phyloP scores from a whole-genome alignment of 2,113 vertebrate genomes.

The Zingel zingel region DNA sequence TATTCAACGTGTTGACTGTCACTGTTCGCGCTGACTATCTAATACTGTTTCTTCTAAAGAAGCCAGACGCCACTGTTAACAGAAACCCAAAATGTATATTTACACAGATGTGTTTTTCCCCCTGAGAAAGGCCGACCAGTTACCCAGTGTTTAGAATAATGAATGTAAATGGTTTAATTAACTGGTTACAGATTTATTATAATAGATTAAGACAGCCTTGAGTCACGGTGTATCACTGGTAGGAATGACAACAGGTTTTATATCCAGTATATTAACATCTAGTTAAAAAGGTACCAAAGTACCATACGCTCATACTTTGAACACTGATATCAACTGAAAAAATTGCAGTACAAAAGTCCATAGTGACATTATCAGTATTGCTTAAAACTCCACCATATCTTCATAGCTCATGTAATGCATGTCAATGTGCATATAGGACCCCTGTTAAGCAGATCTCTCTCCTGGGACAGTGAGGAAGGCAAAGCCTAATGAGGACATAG shows the following conservation, averaged over 20 bases:
- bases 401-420: constrained; percentile 48
- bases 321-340: background rate
- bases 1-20: background rate
- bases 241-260: background rate
- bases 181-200: background rate
- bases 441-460: constrained; percentile 80
- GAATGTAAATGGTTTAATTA: background rate
- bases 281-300: too few species aligned
- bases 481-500: constrained; percentile 83
- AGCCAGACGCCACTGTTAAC: background rate
- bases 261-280: background rate
- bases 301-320: background rate
- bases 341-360: background rate
- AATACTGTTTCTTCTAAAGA: background rate
- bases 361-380: background rate
- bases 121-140: background rate
- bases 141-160: background rate
- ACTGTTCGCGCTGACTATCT: background rate
- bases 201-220: background rate
- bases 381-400: constrained; percentile 11
- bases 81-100: background rate
- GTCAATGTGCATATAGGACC: constrained; percentile 43
- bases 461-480: constrained; percentile 78
- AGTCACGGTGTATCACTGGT: background rate
- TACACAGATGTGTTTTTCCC: background rate